Base-by-base conservation (phyloP, 2,113 vertebrate species). In the Chinchilla lanigera region DNA sequence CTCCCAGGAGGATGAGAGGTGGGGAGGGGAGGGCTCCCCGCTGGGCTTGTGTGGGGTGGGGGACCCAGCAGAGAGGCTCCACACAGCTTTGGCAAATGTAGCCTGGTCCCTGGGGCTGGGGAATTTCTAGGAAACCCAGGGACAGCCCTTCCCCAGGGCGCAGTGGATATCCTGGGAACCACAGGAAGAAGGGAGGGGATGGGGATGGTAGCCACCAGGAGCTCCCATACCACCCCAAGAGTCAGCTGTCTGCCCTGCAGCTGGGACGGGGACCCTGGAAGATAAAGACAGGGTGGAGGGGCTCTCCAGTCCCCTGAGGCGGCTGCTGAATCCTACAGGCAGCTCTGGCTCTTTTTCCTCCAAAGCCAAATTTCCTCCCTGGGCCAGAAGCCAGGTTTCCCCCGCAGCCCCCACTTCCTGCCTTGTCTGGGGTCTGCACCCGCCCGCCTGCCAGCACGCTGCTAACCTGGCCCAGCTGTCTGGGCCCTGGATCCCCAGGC, bases 381-480 rank as follows among this genome's bases (percentile, higher is more conserved):
- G 97, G 96, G 97, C 97, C 41, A 50, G 77, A 84, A 94, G 97
- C 97, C 98, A 97, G 90, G 60, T 95, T 95, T 95, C 96, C 91
- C 95, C 63, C 33, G 56, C 96, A 98, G 90, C 95, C 96, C 96
- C 97, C 90, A 98, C 95, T 98, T 97, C 97, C 97, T 97, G 97
- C 96, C 95, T 97, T 0, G 94, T 97, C 98, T 97, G 90, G 97
- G 98, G 98, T 98, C 97, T 97, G 78, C 94, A 95, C 97, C 93
- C 81, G 83, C 58, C 96, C 30, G 97, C 96, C 95, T 82, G 97
- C 97, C 95, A 97, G 97, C 94, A 85, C 16, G 17, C 90, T 0
- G 88, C 95, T 98, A 98, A 98, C 97, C 97, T 97, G 97, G 95
- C 96, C 95, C 98, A 97, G 97, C 98, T 98, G 97, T 96, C 97